phyloP scores from a whole-genome alignment of 1,140 invertebrate species.

The Sipha flava region DNA sequence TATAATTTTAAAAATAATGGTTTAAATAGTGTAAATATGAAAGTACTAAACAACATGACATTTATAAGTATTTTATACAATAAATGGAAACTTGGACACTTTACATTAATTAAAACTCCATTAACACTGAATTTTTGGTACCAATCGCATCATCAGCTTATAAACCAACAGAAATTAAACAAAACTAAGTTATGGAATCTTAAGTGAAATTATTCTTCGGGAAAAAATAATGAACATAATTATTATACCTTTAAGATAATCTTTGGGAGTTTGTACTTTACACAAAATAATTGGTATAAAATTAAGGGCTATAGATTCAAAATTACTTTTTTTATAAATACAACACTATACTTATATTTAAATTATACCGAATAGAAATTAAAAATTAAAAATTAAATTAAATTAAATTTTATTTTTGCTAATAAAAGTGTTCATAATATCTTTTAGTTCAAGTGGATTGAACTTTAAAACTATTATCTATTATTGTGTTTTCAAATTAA shows the following conservation, averaged over 20 bases:
- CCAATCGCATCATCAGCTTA: background rate
- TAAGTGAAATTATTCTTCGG: background rate
- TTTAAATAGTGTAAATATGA: background rate
- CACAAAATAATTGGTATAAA: too few species aligned
- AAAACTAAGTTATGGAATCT: background rate
- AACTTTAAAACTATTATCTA: too few species aligned
- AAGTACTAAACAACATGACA: background rate
- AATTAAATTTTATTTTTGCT: too few species aligned
- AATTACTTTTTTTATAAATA: too few species aligned
- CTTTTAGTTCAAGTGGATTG: too few species aligned
- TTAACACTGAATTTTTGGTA: background rate
- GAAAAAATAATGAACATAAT: background rate
- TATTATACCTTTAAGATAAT: background rate
- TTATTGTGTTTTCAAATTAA: too few species aligned
- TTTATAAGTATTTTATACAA: background rate
- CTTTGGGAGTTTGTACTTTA: background rate
- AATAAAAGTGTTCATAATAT: too few species aligned
- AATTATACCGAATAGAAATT: too few species aligned
- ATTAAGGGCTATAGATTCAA: too few species aligned
- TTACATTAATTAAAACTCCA: background rate
- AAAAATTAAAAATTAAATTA: too few species aligned
- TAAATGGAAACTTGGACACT: background rate
- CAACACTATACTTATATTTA: too few species aligned
- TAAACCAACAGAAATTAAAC: background rate
- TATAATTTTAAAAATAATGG: background rate